Percentiles rank a stretch among this genome's conserved stretches.
phyloP scores from a whole-genome alignment of 2,888 invertebrate genomes.

The Volucella inflata region DNA sequence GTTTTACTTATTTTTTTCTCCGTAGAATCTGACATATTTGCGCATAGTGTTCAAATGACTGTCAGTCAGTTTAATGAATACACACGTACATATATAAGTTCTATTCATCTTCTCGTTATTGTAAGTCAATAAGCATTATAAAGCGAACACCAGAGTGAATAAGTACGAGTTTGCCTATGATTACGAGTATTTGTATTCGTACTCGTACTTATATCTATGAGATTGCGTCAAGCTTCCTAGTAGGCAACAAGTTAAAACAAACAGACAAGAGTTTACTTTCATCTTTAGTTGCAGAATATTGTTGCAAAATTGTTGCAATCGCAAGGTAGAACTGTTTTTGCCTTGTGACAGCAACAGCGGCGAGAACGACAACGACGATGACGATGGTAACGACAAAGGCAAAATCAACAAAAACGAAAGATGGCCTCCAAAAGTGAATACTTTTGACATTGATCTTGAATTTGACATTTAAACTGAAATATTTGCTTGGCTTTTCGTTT shows the following conservation, averaged over 20 bases:
- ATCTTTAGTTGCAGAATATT: constrained; percentile 44
- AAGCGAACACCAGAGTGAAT: too few species aligned
- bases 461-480: constrained; percentile 50
- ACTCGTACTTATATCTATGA: too few species aligned
- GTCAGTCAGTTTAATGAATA: constrained; percentile 21
- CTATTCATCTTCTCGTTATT: too few species aligned
- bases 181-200: too few species aligned
- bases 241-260: constrained; percentile 16
- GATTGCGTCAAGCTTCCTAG: background rate
- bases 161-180: too few species aligned
- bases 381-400: too few species aligned
- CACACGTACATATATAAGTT: background rate
- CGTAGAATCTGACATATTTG: constrained; percentile 25
- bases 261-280: constrained; percentile 40
- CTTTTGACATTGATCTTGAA: constrained; percentile 68
- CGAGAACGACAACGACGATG: too few species aligned
- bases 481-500: too few species aligned
- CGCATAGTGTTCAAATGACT: constrained; percentile 37
- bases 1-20: constrained; percentile 16
- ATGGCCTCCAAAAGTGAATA: constrained; percentile 49
- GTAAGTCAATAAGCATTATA: too few species aligned
- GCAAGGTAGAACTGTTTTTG: background rate
- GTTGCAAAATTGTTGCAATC: constrained; percentile 33
- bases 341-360: background rate
- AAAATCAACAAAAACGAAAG: background rate